A percentile compares a stretch with the other conserved stretches of the same genome.
phyloP scores from a whole-genome alignment of 2,113 vertebrate species.

The Malurus alboscapulatus region DNA sequence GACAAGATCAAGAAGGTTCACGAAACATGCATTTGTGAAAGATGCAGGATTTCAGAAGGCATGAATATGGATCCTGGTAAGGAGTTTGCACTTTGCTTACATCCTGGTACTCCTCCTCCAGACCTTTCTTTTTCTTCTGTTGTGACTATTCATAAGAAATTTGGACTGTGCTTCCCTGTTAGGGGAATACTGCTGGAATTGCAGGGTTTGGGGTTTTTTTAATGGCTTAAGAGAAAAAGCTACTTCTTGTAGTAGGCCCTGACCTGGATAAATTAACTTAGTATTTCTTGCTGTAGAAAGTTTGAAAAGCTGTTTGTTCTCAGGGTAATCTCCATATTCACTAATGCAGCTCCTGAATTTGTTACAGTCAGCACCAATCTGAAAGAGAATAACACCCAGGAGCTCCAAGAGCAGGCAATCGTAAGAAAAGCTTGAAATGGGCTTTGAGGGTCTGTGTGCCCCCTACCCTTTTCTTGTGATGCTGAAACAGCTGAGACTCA shows the following conservation, averaged over 20 bases:
- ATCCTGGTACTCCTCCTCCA: background rate
- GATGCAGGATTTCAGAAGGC: slow-evolving; percentile 61
- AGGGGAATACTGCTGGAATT: background rate
- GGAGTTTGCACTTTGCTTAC: background rate
- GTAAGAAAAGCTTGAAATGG: slow-evolving; percentile 44
- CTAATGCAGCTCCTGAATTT: background rate
- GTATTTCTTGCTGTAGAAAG: background rate
- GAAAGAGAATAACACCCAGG: too few relatives aligned
- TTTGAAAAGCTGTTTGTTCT: background rate
- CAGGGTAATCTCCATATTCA: background rate
- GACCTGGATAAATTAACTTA: background rate
- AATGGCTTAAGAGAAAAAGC: background rate
- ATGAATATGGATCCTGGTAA: slow-evolving; percentile 72
- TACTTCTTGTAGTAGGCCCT: background rate
- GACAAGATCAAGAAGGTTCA: slow-evolving; percentile 73
- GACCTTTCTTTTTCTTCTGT: background rate
- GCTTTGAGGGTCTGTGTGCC: background rate
- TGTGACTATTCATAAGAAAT: background rate
- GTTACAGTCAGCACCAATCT: slow-evolving; percentile 23
- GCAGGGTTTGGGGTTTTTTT: background rate
- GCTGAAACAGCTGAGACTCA: background rate
- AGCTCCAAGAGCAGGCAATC: background rate
- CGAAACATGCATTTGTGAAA: slow-evolving; percentile 56
- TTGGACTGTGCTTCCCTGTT: background rate
- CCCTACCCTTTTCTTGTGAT: background rate